Conservation (phyloP, 2,113 vertebrate species). For the Isurus oxyrinchus region DNA sequence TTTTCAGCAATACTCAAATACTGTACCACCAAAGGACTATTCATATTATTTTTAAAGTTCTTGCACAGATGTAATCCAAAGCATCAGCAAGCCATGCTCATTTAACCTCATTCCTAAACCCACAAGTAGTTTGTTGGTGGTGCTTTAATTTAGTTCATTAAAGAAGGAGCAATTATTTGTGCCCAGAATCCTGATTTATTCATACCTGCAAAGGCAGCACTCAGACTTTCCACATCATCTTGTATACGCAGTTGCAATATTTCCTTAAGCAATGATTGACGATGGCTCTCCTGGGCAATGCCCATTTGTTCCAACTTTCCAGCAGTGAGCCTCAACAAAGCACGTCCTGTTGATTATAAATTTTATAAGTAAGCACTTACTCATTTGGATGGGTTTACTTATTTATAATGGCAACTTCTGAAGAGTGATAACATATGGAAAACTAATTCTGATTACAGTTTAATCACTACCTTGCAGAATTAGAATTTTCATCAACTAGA, state of each 20-base stretch:
- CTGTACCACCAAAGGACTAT: no score
- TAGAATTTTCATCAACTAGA: background rate
- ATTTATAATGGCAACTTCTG: background rate
- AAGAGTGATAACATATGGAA: background rate
- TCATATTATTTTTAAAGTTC: background rate
- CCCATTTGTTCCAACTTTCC: conserved; percentile 33
- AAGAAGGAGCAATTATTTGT: background rate
- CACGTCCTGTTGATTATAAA: conserved; percentile 22
- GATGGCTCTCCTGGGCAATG: background rate
- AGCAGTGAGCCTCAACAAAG: conserved; percentile 23
- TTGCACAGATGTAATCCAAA: background rate
- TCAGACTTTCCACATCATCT: conserved; percentile 31
- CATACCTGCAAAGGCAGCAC: conserved; percentile 1
- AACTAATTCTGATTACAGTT: background rate
- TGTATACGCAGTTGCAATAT: conserved; percentile 20
- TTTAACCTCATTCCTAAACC: background rate
- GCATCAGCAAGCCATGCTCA: background rate
- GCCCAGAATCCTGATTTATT: background rate
- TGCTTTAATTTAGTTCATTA: background rate
- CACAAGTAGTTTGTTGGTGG: background rate
- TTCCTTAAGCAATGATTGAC: background rate
- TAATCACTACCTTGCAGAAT: background rate
- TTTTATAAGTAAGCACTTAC: background rate
- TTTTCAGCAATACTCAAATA: no score
- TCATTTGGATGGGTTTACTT: background rate